Conservation (phyloP, 1,140 invertebrate genomes). For the Dinothrombium tinctorium region DNA sequence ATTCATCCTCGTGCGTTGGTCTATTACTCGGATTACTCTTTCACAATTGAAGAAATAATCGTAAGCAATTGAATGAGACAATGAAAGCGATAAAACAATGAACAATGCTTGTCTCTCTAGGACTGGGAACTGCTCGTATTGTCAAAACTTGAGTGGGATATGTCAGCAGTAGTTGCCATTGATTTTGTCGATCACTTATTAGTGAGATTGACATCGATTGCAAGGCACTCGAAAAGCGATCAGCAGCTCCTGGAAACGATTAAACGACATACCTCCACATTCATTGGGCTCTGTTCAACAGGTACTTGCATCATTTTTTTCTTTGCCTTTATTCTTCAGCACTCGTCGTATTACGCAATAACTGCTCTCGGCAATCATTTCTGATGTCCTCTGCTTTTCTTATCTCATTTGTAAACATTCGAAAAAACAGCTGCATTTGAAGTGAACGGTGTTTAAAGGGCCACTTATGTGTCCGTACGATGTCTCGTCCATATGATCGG, state of each 20-base stretch:
- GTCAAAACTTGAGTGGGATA: constrained; percentile 40
- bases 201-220: constrained; percentile 31
- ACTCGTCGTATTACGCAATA: too few species aligned
- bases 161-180: constrained; percentile 37
- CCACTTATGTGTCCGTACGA: too few species aligned
- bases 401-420: too few species aligned
- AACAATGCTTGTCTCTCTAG: constrained; percentile 20
- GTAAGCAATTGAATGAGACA: constrained; percentile 28
- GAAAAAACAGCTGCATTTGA: too few species aligned
- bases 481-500: too few species aligned
- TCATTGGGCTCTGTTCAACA: constrained; percentile 41
- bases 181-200: constrained; percentile 44
- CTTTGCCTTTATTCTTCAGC: too few species aligned
- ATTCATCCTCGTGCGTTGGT: constrained; percentile 38
- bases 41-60: constrained; percentile 36
- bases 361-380: too few species aligned
- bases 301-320: too few species aligned
- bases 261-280: constrained; percentile 36
- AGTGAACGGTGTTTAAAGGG: too few species aligned
- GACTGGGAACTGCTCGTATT: constrained; percentile 45
- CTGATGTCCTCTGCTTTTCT: too few species aligned
- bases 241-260: constrained; percentile 27
- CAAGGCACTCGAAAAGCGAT: constrained; percentile 23
- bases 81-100: neutral
- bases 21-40: constrained; percentile 45